Conservation (phyloP, 2,888 invertebrate species). For the Horisme vitalbata region DNA sequence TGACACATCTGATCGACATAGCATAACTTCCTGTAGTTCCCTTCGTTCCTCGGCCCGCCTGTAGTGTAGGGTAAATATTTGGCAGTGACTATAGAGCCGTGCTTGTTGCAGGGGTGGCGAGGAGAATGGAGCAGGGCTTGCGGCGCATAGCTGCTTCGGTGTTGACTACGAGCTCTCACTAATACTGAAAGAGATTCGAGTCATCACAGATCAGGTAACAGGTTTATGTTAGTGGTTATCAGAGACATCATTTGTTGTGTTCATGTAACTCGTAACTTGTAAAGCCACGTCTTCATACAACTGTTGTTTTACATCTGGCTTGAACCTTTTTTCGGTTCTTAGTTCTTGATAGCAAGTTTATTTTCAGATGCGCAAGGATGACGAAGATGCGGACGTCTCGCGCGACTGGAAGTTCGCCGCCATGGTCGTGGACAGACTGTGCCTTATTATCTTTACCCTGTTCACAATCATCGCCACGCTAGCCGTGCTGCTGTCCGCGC, state of each 20-base stretch:
- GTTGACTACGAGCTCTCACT: slow-evolving; percentile 96
- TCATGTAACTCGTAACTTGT: too few species aligned
- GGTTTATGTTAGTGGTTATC: not conserved
- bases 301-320: too few species aligned
- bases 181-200: slow-evolving; percentile 96
- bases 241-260: too few species aligned
- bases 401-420: slow-evolving; percentile 99
- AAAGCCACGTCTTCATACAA: too few species aligned
- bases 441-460: slow-evolving; percentile 99
- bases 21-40: slow-evolving; percentile 68
- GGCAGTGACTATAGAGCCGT: slow-evolving; percentile 71
- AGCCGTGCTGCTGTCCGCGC: slow-evolving; percentile 98
- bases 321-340: not conserved
- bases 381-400: slow-evolving; percentile 96
- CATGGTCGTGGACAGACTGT: slow-evolving; percentile 99
- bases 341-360: slow-evolving; percentile 3
- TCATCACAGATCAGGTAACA: slow-evolving; percentile 93
- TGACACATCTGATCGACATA: slow-evolving; percentile 57
- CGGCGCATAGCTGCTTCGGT: slow-evolving; percentile 93
- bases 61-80: slow-evolving; percentile 71
- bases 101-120: slow-evolving; percentile 77
- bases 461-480: slow-evolving; percentile 98
- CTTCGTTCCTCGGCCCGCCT: slow-evolving; percentile 74
- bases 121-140: slow-evolving; percentile 89
- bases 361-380: slow-evolving; percentile 94